Evolutionary conservation across 2,113 vertebrate species (phyloP), one percentile per base, ranked within the genome.

Genomic region (Gallinago jamesoni): DNA sequence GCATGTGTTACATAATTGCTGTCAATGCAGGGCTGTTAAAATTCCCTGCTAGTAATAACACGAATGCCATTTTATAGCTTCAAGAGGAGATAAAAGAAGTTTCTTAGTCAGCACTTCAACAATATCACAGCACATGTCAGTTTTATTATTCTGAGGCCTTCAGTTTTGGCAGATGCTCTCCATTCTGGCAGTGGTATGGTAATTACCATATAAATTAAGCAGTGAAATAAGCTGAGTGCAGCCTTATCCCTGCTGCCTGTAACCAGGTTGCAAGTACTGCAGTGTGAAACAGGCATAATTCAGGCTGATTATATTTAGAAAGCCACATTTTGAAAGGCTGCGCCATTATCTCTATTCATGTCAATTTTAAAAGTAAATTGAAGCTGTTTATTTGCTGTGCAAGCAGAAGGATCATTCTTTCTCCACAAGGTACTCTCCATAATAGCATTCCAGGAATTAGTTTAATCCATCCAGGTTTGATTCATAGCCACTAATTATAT

Each of bases 181-280:
- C 86, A 91, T 98, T 98, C 97, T 97, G 96, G 96, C 96, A 68
- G 79, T 96, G 84, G 94, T 95, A 55, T 95, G 93, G 88, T 97
- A 97, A 98, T 98, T 98, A 98, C 96, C 98, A 98, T 98, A 97
- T 98, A 98, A 98, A 98, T 98, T 97, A 97, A 97, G 97, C 95
- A 97, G 96, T 96, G 97, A 97, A 97, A 90, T 95, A 96, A 97
- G 93, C 50, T 41, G 91, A 93, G 95, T 95, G 91, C 73, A 95
- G 97, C 92, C 91, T 77, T 91, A 95, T 95, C 96, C 95, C 90
- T 96, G 94, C 93, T 90, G 96, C 95, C 93, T 70, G 94, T 94
- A 96, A 95, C 97, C 96, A 84, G 64, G 95, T 94, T 95, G 93
- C 68, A 76, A 96, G 96, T 91, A 93, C 94, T 63, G 84, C 90